Conservation (phyloP, 2,113 vertebrate genomes). For the Sorex fumeus region DNA sequence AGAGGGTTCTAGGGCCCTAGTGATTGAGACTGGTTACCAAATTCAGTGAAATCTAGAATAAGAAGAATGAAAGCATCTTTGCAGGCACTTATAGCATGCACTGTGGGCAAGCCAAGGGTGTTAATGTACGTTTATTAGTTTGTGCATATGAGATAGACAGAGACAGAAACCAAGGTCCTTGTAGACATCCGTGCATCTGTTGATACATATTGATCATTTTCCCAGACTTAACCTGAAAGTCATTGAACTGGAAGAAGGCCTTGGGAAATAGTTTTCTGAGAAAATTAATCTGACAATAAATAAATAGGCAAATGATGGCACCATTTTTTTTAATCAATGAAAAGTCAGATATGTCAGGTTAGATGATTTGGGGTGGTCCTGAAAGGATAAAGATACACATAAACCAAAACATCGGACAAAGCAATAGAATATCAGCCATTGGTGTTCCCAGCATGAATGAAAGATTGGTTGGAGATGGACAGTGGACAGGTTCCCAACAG, state of each 20-base stretch:
- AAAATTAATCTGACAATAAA: not conserved
- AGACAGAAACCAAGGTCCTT: not conserved
- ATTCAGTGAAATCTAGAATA: too few species aligned
- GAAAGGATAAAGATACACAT: not conserved
- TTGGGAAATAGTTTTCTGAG: conserved; percentile 19
- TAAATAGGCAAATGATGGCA: not conserved
- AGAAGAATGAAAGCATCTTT: too few species aligned
- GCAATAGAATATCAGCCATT: not conserved
- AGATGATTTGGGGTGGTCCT: not conserved
- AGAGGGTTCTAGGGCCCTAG: not conserved
- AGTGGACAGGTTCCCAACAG: not conserved
- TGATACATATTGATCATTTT: not conserved
- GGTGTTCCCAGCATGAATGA: not conserved
- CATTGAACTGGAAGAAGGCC: not conserved
- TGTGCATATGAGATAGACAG: not conserved
- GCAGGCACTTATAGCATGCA: too few species aligned
- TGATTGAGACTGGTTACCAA: not conserved
- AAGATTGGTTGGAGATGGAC: not conserved
- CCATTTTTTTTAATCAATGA: not conserved
- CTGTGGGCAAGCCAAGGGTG: too few species aligned
- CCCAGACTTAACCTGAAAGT: not conserved
- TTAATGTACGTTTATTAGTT: not conserved
- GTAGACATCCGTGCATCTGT: not conserved
- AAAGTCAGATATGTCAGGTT: not conserved
- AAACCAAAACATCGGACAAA: not conserved